Base-by-base conservation (phyloP, 1,140 invertebrate genomes). In the Bombus waltoni region DNA sequence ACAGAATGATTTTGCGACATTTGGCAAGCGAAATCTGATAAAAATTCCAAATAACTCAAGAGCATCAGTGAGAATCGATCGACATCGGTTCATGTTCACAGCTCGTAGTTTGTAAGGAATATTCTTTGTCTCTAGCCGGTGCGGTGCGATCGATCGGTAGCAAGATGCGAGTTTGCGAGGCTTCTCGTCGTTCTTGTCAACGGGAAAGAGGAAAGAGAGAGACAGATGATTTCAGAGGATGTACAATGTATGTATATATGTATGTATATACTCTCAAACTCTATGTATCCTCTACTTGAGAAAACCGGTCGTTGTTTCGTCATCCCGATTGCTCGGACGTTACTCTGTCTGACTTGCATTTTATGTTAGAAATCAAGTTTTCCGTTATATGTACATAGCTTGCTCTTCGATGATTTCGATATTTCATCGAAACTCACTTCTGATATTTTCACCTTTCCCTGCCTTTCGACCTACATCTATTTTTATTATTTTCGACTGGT, bases 291-390 rank as follows among this genome's bases (percentile, higher is more conserved):
- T 84, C 80, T 81, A 74, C 81, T 66, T 59, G 85, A 87, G 89
- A 90, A 89, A 89, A 90, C 89, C 88, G 89, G 89, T 90, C 89
- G 88, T 81, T 81, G 85, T 90, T 90, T 90, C 89, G 88, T 90
- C 89, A 90, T 90, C 81, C 81, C 81, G 89, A 90, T 90, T 90
- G 87, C 89, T 86, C 77, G 78, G 88, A 80, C 77, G 77, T 90
- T 89, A 87, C 85, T 47, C 44, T 42, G 57, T 78, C 71, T 65
- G 57, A 22, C 44, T 68, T 53, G 62, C 86, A 68, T 85, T 72
- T 81, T 42, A 42, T 35, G 62, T 83, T 91, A 90, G 84, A 89
- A 89, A 89, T 83, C 80, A 59, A 79, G 40, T 57, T 80, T 53
- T 83, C 65, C 66, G 83, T 89, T 86, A 89, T 47, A 47, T 47